These are phyloP conservation scores for Metopia argyrocephala DNA, from an alignment of 2,888 invertebrate genomes.

Conservation along the genomic window DNA sequence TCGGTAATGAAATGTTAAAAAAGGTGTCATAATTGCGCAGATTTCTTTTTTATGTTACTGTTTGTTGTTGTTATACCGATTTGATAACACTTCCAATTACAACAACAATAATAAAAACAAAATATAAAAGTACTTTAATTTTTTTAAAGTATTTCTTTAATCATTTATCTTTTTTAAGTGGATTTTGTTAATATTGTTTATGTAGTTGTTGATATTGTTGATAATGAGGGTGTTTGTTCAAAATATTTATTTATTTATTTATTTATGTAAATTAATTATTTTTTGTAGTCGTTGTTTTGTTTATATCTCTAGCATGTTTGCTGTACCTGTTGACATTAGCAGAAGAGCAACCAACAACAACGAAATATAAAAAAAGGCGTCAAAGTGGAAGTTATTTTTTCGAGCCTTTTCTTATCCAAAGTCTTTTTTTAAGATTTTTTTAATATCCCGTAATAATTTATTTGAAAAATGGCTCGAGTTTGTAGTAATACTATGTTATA, in stretches of 20 bases:
- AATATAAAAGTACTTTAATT: background rate
- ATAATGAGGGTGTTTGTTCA: constrained; percentile 33
- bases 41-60: constrained; percentile 64
- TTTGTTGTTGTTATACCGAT: constrained; percentile 43
- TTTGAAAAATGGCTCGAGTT: no score
- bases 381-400: constrained; percentile 65
- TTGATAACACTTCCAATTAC: background rate
- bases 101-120: background rate
- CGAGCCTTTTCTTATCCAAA: no score
- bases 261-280: constrained; percentile 61
- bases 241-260: constrained; percentile 34
- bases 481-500: no score
- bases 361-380: constrained; percentile 61
- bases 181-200: constrained; percentile 10
- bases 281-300: constrained; percentile 25
- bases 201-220: constrained; percentile 20
- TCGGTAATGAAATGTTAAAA: constrained; percentile 64
- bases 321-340: background rate
- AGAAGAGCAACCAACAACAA: no score
- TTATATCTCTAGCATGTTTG: background rate
- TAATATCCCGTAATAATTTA: no score
- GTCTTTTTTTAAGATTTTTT: no score
- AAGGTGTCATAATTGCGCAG: constrained; percentile 76
- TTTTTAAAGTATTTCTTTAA: constrained; percentile 26
- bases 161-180: background rate